phyloP scores from a whole-genome alignment of 2,888 invertebrate species.

The Dolichopus griseipennis region DNA sequence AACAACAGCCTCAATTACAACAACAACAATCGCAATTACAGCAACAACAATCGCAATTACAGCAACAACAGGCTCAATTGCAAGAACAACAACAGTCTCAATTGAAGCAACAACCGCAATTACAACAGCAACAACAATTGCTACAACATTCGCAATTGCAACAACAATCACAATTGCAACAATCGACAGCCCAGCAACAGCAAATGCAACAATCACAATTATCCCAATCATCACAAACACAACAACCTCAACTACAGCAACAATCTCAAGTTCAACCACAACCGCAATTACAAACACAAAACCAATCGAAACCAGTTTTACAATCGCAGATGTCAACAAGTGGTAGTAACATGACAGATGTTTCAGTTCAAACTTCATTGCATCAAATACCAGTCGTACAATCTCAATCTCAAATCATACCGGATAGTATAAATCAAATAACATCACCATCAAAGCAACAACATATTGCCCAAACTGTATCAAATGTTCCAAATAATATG shows the following conservation, averaged over 20 bases:
- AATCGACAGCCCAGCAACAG: not conserved
- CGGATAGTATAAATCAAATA: not conserved
- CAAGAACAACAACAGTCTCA: conserved; percentile 21
- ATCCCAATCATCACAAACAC: conserved; percentile 23
- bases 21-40: not conserved
- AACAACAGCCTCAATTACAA: not conserved
- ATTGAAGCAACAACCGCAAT: conserved; percentile 19
- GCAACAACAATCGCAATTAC: not conserved
- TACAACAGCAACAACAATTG: conserved; percentile 12
- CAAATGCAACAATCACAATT: conserved; percentile 7
- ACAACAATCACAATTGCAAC: not conserved
- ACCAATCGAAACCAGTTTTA: conserved; percentile 21
- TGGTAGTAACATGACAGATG: conserved; percentile 1
- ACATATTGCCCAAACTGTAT: no score
- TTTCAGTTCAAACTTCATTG: conserved; percentile 16
- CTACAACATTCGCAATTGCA: conserved; percentile 14
- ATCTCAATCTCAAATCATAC: conserved; percentile 18
- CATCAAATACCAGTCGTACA: conserved; percentile 23
- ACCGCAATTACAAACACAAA: conserved; percentile 20
- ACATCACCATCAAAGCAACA: conserved; percentile 7
- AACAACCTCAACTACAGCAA: conserved; percentile 31
- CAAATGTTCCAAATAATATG: no score
- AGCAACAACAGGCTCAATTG: conserved; percentile 8
- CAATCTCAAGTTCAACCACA: conserved; percentile 29
- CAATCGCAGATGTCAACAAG: conserved; percentile 21